phyloP scores from a whole-genome alignment of 2,888 invertebrate genomes.

The Galerucella calmariensis region DNA sequence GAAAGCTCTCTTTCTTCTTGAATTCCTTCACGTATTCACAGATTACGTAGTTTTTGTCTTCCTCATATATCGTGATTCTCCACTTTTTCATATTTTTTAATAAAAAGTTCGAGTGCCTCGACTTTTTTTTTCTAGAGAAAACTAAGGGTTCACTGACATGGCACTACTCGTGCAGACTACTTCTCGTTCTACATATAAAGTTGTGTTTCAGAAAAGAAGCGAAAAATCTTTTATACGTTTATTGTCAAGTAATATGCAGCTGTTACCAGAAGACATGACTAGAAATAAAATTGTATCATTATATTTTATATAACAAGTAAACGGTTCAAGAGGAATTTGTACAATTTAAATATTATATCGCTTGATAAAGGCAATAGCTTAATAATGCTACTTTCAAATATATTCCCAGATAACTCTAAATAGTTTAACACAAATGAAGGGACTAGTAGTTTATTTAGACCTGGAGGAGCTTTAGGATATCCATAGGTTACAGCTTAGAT shows the following conservation, averaged over 20 bases:
- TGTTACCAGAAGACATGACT: conserved; percentile 41
- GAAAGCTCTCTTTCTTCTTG: not conserved
- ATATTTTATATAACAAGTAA: conserved; percentile 33
- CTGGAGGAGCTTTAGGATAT: no score
- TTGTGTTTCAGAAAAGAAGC: conserved; percentile 27
- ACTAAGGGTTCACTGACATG: conserved; percentile 33
- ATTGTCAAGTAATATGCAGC: conserved; percentile 39
- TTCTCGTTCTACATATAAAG: conserved; percentile 31
- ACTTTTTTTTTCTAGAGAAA: conserved; percentile 19
- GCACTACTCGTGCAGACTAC: conserved; percentile 12
- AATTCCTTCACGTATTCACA: not conserved
- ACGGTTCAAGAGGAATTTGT: not conserved
- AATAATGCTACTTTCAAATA: no score
- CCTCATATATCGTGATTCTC: not conserved
- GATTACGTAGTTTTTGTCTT: not conserved
- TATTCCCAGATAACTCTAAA: no score
- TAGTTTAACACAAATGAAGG: no score
- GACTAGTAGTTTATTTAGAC: no score
- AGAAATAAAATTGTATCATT: conserved; percentile 36
- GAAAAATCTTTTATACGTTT: conserved; percentile 36
- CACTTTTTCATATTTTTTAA: conserved; percentile 6
- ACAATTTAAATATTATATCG: not conserved
- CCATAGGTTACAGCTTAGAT: no score
- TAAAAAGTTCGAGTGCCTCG: conserved; percentile 21
- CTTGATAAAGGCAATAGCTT: not conserved